These are phyloP conservation scores for Brenthis hecate DNA, from an alignment of 2,888 invertebrate species.

Conservation along the genomic window DNA sequence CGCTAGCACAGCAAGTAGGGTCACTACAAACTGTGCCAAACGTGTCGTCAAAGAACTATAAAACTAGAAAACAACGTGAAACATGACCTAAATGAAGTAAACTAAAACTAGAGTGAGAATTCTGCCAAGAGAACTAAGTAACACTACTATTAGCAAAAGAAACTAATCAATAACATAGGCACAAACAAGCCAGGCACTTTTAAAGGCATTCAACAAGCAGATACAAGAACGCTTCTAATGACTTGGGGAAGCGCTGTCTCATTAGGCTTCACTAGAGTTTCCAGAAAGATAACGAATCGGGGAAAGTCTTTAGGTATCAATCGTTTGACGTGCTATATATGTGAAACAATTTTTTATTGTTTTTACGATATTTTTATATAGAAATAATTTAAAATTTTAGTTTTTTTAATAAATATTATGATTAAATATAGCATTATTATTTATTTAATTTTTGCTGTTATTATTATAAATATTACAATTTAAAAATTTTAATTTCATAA, in stretches of 20 bases:
- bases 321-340: neutral
- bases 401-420: no score
- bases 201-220: slow-evolving; percentile 31
- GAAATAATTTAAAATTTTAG: neutral
- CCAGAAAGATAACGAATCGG: slow-evolving; percentile 4
- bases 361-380: neutral
- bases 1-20: no score
- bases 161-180: slow-evolving; percentile 29
- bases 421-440: no score
- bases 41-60: no score
- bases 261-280: slow-evolving; percentile 27
- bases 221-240: slow-evolving; percentile 36
- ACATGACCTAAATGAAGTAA: slow-evolving; percentile 2
- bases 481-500: no score
- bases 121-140: neutral
- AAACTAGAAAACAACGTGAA: neutral
- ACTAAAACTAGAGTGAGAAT: neutral
- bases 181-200: slow-evolving; percentile 31
- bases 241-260: slow-evolving; percentile 34
- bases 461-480: no score
- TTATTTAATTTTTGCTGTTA: no score
- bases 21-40: no score
- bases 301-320: neutral
- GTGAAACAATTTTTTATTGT: no score
- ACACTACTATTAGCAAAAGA: slow-evolving; percentile 7